Base-by-base conservation (phyloP, 2,888 invertebrate genomes). In the Galeopsomyia nigrocyanea region DNA sequence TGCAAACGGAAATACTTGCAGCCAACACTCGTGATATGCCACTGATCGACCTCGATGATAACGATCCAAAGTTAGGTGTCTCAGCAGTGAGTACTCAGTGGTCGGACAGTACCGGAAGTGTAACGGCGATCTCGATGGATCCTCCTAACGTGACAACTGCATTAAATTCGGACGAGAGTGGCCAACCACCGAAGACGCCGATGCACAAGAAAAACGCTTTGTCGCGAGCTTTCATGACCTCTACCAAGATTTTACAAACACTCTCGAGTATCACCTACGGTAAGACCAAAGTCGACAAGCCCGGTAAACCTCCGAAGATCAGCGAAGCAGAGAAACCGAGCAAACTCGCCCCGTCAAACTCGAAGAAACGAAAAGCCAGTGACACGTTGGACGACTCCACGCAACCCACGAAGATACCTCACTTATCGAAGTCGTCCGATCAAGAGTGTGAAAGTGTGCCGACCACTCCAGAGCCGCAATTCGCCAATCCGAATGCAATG, bases 191-290 rank as follows among this genome's bases (percentile, higher is more conserved):
- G 3, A 76, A 72, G 31, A 79, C 80, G 2, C 74, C 79, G 13
- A 60, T 60, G 16, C 80, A 78, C 73, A 39, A 74, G 1, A 55
- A 75, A 10, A 79, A 76, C 39, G 75, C 80, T 3, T 55, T 83
- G 7, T 85, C 86, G 0, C 77, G 78, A 17, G 80, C 84, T 22
- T 84, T 86, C 69, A 73, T 83, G 19, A 85, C 86, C 21, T 85
- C 86, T 0, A 83, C 85, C 3, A 79, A 81, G 55, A 84, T 86
- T 46, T 78, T 86, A 10, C 82, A 84, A 70, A 84, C 86, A 2
- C 80, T 86, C 16, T 82, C 85, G 0, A 84, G 73, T 68, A 80
- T 86, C 46, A 83, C 86, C 0, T 80, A 80, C 46, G 80, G 82
- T 10, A 81, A 81, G 57, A 21, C 79, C 9, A 81, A 78, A 31